These are phyloP conservation scores for Drosophila yakuba DNA, from an alignment of 1,140 invertebrate species.

Conservation along the genomic window DNA sequence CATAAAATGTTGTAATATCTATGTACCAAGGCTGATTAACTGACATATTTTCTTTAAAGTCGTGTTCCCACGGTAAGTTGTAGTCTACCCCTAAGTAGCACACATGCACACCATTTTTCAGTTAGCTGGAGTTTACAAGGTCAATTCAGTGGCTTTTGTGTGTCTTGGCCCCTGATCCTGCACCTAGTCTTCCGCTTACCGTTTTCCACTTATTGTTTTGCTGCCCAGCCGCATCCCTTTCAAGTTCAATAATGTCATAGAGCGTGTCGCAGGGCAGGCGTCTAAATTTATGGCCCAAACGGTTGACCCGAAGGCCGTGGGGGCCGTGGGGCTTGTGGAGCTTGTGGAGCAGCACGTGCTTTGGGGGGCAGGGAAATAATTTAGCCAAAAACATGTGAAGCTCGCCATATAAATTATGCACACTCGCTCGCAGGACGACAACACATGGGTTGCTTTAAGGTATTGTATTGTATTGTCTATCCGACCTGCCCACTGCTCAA, in stretches of 20 bases:
- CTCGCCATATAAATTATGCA: conserved; percentile 79
- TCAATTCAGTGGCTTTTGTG: conserved; percentile 64
- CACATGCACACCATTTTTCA: conserved; percentile 10
- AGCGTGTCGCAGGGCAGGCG: conserved; percentile 79
- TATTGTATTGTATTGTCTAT: conserved; percentile 81
- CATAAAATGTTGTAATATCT: too few species aligned
- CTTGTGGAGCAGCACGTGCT: conserved; percentile 59
- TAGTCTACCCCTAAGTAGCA: background rate
- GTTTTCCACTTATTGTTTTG: conserved; percentile 42
- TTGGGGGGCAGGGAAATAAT: conserved; percentile 69
- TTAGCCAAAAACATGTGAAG: conserved; percentile 81
- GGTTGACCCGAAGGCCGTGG: conserved; percentile 67
- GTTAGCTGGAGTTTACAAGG: conserved; percentile 49
- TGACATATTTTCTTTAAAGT: too few species aligned
- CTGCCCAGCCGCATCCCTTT: conserved; percentile 67
- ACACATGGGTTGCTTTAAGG: conserved; percentile 62
- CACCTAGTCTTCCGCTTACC: conserved; percentile 14
- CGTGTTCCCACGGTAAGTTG: too few species aligned
- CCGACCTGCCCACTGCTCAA: conserved; percentile 55
- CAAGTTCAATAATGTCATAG: conserved; percentile 81
- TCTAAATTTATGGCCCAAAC: conserved; percentile 77
- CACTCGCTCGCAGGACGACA: conserved; percentile 51
- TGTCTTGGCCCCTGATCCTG: conserved; percentile 31
- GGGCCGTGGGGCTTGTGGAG: conserved; percentile 33
- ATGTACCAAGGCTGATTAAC: too few species aligned